Evolutionary conservation across 2,888 invertebrate genomes (phyloP).

Genomic region (Caenorhabditis drosophilae): DNA sequence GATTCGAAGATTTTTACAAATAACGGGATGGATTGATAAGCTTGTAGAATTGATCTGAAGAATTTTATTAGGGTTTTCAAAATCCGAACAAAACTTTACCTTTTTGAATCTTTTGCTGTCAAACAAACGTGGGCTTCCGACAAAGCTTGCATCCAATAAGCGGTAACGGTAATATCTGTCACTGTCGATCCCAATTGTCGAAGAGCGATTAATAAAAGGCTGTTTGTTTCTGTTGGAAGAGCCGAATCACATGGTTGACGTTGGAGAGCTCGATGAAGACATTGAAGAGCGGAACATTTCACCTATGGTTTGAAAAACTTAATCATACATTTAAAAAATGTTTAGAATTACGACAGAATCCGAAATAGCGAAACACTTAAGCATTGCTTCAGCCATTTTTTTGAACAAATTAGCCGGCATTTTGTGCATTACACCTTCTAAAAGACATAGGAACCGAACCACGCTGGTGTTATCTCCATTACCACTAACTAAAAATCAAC

Average conservation of each 20-base stretch:
- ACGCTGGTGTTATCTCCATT: slow-evolving; percentile 45
- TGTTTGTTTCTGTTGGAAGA: slow-evolving; percentile 54
- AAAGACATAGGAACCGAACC: slow-evolving; percentile 57
- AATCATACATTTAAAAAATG: not conserved
- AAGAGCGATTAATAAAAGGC: slow-evolving; percentile 51
- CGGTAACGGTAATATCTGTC: slow-evolving; percentile 57
- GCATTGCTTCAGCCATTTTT: slow-evolving; percentile 51
- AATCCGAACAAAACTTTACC: slow-evolving; percentile 9
- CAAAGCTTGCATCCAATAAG: slow-evolving; percentile 64
- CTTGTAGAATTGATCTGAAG: slow-evolving; percentile 32
- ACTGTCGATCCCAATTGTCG: slow-evolving; percentile 48
- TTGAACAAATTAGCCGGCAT: slow-evolving; percentile 58
- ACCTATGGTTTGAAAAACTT: slow-evolving; percentile 25
- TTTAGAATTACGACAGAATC: slow-evolving; percentile 49
- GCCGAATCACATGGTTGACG: slow-evolving; percentile 59
- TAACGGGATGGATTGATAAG: slow-evolving; percentile 47
- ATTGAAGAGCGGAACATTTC: slow-evolving; percentile 61
- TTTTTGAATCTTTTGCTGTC: slow-evolving; percentile 49
- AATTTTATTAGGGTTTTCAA: not conserved
- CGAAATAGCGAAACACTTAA: slow-evolving; percentile 50
- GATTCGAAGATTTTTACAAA: slow-evolving; percentile 55
- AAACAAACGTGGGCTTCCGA: slow-evolving; percentile 62
- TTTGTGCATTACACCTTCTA: slow-evolving; percentile 64
- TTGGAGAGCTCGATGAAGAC: slow-evolving; percentile 56
- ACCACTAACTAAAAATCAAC: slow-evolving; percentile 30